These are phyloP conservation scores for Trachelus iudaicus DNA, from an alignment of 2,888 invertebrate genomes.

Conservation along the genomic window DNA sequence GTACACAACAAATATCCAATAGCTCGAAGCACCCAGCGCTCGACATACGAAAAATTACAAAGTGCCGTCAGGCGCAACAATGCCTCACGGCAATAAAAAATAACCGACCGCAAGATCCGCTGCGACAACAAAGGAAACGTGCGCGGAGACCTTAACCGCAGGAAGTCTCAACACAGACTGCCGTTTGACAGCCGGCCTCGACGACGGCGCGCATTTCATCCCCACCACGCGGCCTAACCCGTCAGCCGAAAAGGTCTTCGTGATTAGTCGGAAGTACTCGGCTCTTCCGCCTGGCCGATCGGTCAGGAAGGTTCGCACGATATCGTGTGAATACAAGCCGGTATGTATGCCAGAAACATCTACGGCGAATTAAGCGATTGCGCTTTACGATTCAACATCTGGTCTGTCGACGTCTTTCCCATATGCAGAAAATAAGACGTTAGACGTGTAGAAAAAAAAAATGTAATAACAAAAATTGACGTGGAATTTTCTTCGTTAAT, in stretches of 20 bases:
- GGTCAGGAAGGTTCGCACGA: background rate
- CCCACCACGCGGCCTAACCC: constrained; percentile 5
- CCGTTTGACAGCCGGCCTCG: constrained; percentile 34
- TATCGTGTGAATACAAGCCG: background rate
- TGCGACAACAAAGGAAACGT: background rate
- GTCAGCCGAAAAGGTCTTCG: background rate
- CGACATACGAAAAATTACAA: background rate
- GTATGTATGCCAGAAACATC: background rate
- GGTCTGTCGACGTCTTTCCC: background rate
- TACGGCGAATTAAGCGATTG: background rate
- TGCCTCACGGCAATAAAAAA: background rate
- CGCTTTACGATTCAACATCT: background rate
- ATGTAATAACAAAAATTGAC: background rate
- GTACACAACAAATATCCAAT: background rate
- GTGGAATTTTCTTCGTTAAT: no score
- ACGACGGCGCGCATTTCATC: constrained; percentile 34
- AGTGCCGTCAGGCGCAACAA: background rate
- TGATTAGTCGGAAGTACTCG: background rate
- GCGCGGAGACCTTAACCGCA: background rate
- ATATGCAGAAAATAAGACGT: background rate
- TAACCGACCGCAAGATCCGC: background rate
- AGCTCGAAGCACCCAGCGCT: background rate
- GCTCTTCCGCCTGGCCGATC: background rate
- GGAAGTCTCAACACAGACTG: background rate
- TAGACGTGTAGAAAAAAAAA: background rate